These are phyloP conservation scores for Nesidiocoris tenuis DNA, from an alignment of 2,888 invertebrate genomes.

Conservation along the genomic window DNA sequence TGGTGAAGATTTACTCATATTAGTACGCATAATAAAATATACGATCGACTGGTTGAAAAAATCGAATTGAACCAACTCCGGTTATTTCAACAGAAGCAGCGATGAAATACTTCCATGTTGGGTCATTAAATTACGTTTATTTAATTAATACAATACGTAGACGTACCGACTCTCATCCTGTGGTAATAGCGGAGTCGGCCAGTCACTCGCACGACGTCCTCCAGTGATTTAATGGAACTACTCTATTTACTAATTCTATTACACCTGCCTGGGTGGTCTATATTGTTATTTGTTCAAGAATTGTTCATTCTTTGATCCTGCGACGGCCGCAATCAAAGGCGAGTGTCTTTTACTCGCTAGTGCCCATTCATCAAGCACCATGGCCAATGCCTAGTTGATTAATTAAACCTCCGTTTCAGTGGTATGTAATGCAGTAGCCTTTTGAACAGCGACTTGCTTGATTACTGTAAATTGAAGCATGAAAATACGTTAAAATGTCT, in stretches of 20 bases:
- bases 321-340: background rate
- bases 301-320: background rate
- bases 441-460: no score
- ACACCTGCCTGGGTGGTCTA: slow-evolving; percentile 33
- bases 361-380: background rate
- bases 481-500: no score
- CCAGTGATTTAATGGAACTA: slow-evolving; percentile 12
- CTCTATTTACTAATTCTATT: slow-evolving; percentile 11
- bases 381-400: background rate
- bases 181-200: background rate
- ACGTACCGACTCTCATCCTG: background rate
- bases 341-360: background rate
- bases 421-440: no score
- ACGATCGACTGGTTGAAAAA: no score
- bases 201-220: slow-evolving; percentile 6
- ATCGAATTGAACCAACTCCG: background rate
- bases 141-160: slow-evolving; percentile 17
- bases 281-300: slow-evolving; percentile 14
- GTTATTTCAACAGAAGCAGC: slow-evolving; percentile 4
- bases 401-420: no score
- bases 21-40: no score
- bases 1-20: no score
- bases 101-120: background rate
- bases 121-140: slow-evolving; percentile 26
- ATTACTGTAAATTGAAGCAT: no score